Percentiles rank a stretch among this genome's conserved stretches.
phyloP scores from a whole-genome alignment of 2,113 vertebrate species.

The Alligator sinensis region DNA sequence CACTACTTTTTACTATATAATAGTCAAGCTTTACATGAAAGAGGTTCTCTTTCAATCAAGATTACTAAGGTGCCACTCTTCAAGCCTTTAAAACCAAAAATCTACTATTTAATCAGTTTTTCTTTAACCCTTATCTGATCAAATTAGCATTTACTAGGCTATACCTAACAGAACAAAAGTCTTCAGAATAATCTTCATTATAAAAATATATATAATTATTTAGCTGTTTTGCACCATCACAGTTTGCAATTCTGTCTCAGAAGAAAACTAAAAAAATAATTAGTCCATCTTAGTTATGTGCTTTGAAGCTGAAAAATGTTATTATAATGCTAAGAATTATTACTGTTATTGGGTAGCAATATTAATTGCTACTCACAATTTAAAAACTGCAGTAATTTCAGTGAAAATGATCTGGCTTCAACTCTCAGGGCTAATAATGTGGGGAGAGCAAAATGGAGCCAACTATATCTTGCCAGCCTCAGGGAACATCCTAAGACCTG shows the following conservation, averaged over 20 bases:
- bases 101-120: conserved; percentile 36
- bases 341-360: conserved; percentile 34
- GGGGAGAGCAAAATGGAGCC: not conserved
- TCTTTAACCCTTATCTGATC: conserved; percentile 34
- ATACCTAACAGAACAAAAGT: conserved; percentile 47
- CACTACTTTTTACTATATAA: not conserved
- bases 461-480: too few species aligned
- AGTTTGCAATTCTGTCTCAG: conserved; percentile 40
- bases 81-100: conserved; percentile 43
- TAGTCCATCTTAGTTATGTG: conserved; percentile 48
- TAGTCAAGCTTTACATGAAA: conserved; percentile 33
- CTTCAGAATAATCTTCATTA: conserved; percentile 45
- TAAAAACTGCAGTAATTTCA: not conserved
- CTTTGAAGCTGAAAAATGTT: conserved; percentile 51
- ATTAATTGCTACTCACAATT: not conserved
- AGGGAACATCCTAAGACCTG: not conserved
- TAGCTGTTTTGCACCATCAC: conserved; percentile 49
- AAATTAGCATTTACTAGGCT: conserved; percentile 63
- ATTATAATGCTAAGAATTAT: conserved; percentile 40
- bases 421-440: not conserved
- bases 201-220: conserved; percentile 53
- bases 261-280: conserved; percentile 64
- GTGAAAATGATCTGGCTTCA: not conserved
- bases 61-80: conserved; percentile 36
- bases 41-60: conserved; percentile 18